Evolutionary conservation across 2,888 invertebrate genomes (phyloP), one percentile per base, ranked within the genome.

Genomic region (Tetanocera ferruginea): DNA sequence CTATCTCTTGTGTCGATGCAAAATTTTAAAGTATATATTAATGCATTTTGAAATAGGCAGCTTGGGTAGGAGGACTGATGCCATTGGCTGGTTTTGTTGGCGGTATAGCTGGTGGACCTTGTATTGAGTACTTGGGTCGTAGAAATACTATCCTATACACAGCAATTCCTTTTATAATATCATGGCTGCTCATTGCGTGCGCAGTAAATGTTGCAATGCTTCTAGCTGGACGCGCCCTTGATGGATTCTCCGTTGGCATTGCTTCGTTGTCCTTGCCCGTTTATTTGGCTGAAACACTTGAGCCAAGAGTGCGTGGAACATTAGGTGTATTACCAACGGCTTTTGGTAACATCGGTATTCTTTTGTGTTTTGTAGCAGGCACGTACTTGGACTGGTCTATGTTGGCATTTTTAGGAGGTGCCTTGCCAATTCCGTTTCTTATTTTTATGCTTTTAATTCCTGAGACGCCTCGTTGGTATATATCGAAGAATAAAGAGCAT

Each of bases 401-500:
- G 78, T 90, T 98, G 80, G 97, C 98, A 1, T 92, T 94, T 80
- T 88, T 97, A 34, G 97, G 97, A 34, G 94, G 94, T 0, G 89
- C 92, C 1, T 89, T 97, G 49, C 94, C 97, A 0, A 86, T 97
- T 64, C 94, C 97, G 1, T 96, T 96, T 87, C 91, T 97, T 69
- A 86, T 96, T 14, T 89, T 95, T 70, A 95, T 96, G 93, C 92
- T 95, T 84, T 90, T 95, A 64, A 95, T 97, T 81, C 98, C 98
- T 0, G 98, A 98, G 90, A 97, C 98, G 0, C 98, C 98, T 0
- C 93, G 96, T 81, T 98, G 97, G 96, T 95, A 95, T 88, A 92
- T 97, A 52, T 93, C 95, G 1, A 95, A 95, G 86, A 94, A 94
- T 76, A 93, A 94, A 67, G 92, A 93, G 79, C 93, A 95, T 81